A percentile compares a stretch with the other conserved stretches of the same genome.
phyloP scores from a whole-genome alignment of 2,797 vertebrate species.

The Mus minutoides region DNA sequence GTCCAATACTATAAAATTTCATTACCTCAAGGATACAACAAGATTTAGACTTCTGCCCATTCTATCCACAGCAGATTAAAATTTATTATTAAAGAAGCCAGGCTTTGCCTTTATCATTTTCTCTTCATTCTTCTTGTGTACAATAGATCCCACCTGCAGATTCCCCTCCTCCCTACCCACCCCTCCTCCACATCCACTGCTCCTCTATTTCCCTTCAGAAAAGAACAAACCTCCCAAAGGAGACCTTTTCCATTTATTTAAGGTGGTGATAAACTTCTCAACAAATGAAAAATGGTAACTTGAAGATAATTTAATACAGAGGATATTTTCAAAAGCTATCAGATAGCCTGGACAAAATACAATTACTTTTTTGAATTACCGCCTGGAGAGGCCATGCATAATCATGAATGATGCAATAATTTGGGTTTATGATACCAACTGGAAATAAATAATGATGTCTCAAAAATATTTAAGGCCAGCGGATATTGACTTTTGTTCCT shows the following conservation, averaged over 20 bases:
- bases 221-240: not conserved
- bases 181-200: not conserved
- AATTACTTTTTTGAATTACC: not conserved
- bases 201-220: not conserved
- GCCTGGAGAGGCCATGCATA: not conserved
- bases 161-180: accelerated
- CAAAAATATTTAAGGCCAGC: not conserved
- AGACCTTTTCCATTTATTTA: not conserved
- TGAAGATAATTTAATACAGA: not conserved
- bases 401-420: not conserved
- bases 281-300: not conserved
- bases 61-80: not conserved
- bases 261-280: not conserved
- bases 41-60: not conserved
- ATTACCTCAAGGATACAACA: not conserved
- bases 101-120: not conserved
- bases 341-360: not conserved
- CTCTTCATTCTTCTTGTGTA: not conserved
- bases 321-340: not conserved
- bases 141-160: not conserved
- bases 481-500: not conserved
- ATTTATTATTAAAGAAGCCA: not conserved
- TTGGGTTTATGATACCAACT: not conserved
- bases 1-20: not conserved
- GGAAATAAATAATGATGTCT: not conserved